Evolutionary conservation across 2,797 vertebrate species (phyloP).

Genomic region (Saxicola maurus): DNA sequence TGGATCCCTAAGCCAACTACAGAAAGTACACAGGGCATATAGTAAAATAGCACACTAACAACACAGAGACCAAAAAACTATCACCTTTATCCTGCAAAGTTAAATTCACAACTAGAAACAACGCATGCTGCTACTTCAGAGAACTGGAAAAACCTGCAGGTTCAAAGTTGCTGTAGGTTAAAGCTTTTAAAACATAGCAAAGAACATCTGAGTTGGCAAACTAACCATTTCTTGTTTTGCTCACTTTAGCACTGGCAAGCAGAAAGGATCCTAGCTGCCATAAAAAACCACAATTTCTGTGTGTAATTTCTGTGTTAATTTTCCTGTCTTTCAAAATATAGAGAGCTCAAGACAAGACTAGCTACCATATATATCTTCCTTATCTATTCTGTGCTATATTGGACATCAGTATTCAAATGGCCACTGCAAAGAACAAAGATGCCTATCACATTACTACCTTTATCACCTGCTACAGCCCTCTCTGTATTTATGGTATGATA

Average conservation of each 20-base stretch:
- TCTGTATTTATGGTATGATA: background rate
- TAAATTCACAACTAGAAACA: background rate
- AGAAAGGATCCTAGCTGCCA: background rate
- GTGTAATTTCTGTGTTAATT: background rate
- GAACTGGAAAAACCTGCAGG: constrained; percentile 18
- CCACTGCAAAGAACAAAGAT: background rate
- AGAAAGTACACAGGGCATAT: background rate
- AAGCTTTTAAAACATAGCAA: background rate
- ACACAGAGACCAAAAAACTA: background rate
- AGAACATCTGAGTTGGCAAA: background rate
- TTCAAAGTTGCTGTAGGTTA: background rate
- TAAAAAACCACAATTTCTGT: background rate
- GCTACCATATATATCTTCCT: background rate
- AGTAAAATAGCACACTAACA: background rate
- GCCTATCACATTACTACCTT: background rate
- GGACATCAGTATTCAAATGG: background rate
- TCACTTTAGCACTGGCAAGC: background rate
- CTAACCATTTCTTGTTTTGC: background rate
- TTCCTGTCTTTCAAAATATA: background rate
- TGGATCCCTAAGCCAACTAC: background rate
- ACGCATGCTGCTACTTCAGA: background rate
- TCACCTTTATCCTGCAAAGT: background rate
- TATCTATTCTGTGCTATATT: background rate
- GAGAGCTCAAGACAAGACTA: background rate
- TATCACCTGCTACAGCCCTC: background rate